Base-by-base conservation (phyloP, 2,113 vertebrate genomes). In the Promerops cafer region DNA sequence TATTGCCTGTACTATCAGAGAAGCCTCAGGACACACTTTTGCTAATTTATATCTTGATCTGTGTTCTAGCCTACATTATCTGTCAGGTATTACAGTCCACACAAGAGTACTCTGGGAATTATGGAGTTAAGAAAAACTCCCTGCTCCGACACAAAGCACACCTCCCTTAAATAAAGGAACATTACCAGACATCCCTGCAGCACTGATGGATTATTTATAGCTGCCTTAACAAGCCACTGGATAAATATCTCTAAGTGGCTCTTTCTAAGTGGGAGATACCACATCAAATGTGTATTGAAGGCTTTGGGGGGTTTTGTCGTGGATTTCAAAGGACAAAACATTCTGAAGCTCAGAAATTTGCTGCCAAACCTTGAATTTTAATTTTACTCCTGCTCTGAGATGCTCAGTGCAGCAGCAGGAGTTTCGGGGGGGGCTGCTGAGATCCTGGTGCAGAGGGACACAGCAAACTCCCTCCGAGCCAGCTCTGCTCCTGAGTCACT, bases 241-340 rank as follows among this genome's bases (percentile, higher is more conserved):
- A 68, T 66, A 82, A 90, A 56, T 79, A 89, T 47, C 80, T 82
- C 74, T 20, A 49, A 94, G 83, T 61, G 19, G 35, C 37, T 75
- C 60, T 52, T 50, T 28, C 80, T 16, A 30, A 60, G 63, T 27
- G 27, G 65, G 64, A 78, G 74, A 30, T 24, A 9, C 52, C 71
- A 44, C 5, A 37, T 13, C 31, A 18, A 47, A 21, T 0, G 13
- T 1, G 10, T 5, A 0, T 0, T 0, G 33, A 28, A 76, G 23
- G 40, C 10, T 44, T 19, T 65, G 23, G 9, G 75, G 30, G 11
- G 7, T 3, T 39, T 49, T 15, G 20, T 22, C 72, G 17, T 7
- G n/a, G 12, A 27, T 5, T 72, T 42, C 37, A 47, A 63, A 83
- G 47, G 24, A 39, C 4, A 11, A 33, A 89, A 52, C 56, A 7